A percentile compares a stretch with the other conserved stretches of the same genome.
These are phyloP conservation scores for Tursiops truncatus DNA, from an alignment of 2,113 vertebrate genomes.

Conservation along the genomic window DNA sequence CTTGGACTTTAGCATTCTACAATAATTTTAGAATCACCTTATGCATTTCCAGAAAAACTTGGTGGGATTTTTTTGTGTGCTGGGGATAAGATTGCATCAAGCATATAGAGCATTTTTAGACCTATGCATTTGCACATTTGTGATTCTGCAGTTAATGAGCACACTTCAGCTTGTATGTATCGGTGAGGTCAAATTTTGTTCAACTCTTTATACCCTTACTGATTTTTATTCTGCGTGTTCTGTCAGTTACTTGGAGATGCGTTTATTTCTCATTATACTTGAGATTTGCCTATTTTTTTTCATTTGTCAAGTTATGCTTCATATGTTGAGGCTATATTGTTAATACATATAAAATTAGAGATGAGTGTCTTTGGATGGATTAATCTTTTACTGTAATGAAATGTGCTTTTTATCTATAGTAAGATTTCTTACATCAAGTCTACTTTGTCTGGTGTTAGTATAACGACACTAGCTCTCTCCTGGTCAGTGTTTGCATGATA, in stretches of 20 bases:
- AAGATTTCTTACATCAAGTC: not conserved
- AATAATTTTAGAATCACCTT: not conserved
- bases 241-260: not conserved
- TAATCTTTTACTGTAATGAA: not conserved
- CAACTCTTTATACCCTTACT: not conserved
- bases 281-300: not conserved
- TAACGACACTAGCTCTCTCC: not conserved
- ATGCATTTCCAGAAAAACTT: not conserved
- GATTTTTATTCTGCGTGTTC: not conserved
- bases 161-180: not conserved
- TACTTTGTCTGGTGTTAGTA: not conserved
- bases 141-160: not conserved
- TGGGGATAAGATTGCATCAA: not conserved
- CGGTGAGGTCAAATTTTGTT: not conserved
- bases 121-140: not conserved
- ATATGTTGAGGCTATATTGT: not conserved
- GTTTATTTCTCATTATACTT: not conserved
- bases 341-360: not conserved
- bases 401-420: not conserved
- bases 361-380: not conserved
- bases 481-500: not conserved
- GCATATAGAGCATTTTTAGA: not conserved
- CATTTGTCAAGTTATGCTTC: not conserved
- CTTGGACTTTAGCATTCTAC: not conserved
- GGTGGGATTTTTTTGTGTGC: not conserved